phyloP scores from a whole-genome alignment of 2,888 invertebrate species.

The Eustalomyia histrio region DNA sequence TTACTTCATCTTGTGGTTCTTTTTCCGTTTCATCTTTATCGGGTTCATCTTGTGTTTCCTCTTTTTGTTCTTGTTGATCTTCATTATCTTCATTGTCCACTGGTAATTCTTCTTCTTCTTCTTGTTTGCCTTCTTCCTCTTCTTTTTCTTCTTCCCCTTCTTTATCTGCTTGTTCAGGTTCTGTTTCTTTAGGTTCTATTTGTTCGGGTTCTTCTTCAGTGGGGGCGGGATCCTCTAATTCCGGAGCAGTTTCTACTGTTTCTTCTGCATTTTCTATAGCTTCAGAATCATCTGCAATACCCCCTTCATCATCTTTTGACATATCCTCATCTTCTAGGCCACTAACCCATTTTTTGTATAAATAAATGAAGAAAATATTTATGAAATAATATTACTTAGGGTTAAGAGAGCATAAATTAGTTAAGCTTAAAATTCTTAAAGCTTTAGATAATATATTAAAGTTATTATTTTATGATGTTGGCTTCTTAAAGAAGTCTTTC shows the following conservation, averaged over 20 bases:
- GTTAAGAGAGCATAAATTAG: too few relatives aligned
- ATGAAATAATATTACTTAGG: too few relatives aligned
- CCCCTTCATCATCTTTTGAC: constrained; percentile 30
- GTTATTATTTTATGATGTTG: too few relatives aligned
- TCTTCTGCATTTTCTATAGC: constrained; percentile 5
- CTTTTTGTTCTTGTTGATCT: background rate
- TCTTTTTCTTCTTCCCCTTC: constrained; percentile 54
- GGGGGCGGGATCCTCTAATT: background rate
- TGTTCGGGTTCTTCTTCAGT: constrained; percentile 16
- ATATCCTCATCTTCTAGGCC: constrained; percentile 72
- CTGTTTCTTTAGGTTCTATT: background rate
- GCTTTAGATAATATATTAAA: too few relatives aligned
- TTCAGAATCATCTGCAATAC: background rate
- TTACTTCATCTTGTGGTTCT: constrained; percentile 54
- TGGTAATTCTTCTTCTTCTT: constrained; percentile 60
- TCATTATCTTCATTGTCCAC: constrained; percentile 66
- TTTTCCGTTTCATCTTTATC: constrained; percentile 46
- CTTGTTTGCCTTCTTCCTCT: constrained; percentile 49
- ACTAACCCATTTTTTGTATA: constrained; percentile 66
- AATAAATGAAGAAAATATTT: background rate
- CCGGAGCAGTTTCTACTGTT: background rate
- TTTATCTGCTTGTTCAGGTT: constrained; percentile 58
- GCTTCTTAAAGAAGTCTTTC: too few relatives aligned
- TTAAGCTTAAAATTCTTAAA: too few relatives aligned
- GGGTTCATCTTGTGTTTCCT: constrained; percentile 30